A percentile compares a stretch with the other conserved stretches of the same genome.
These are phyloP conservation scores for Thymelicus acteon DNA, from an alignment of 2,888 invertebrate genomes.

Conservation along the genomic window DNA sequence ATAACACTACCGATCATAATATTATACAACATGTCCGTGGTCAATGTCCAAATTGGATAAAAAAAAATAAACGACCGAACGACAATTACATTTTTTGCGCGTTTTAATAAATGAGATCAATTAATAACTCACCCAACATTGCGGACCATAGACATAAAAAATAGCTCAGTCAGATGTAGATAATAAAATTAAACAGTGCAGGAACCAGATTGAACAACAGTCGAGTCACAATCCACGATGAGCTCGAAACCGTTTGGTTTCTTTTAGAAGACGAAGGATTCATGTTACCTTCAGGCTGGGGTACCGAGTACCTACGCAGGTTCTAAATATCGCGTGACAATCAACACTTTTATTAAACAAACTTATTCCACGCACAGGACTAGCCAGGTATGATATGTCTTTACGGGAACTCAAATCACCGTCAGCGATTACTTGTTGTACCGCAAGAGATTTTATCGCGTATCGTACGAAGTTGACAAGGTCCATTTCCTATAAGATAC, in stretches of 20 bases:
- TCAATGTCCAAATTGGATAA: conserved; percentile 4
- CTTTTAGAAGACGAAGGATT: no score
- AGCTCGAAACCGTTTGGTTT: background rate
- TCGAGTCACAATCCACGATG: background rate
- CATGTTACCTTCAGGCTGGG: no score
- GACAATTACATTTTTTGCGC: conserved; percentile 7
- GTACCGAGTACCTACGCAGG: no score
- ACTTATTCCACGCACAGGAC: no score
- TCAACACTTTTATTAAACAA: no score
- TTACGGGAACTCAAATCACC: no score
- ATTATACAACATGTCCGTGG: background rate
- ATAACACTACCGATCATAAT: background rate
- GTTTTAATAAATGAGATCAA: conserved; percentile 31
- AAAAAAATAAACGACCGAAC: conserved; percentile 4
- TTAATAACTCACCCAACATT: conserved; percentile 15
- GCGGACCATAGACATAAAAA: conserved; percentile 7
- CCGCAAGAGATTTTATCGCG: no score
- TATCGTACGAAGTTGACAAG: no score
- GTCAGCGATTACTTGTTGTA: no score
- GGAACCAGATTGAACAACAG: background rate
- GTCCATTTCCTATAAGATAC: no score
- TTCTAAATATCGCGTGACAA: no score
- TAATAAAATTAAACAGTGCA: conserved; percentile 4
- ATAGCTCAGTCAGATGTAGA: background rate
- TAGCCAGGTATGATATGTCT: no score